Conservation (phyloP, 2,113 vertebrate genomes). For the Calypte anna region DNA sequence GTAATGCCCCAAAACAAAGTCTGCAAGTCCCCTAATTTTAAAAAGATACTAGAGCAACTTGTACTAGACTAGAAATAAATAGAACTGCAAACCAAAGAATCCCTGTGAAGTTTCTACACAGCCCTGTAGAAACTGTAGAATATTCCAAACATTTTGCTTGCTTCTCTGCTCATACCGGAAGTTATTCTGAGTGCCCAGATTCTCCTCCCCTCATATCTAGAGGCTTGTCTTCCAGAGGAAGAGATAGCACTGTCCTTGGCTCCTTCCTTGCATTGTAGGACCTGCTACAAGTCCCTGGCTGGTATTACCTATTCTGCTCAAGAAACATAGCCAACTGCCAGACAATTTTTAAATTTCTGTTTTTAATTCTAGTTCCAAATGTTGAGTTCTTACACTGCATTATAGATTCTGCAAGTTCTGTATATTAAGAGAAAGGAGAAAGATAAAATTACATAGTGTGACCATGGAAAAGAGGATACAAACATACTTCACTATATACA, state of each 20-base stretch:
- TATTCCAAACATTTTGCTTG: not conserved
- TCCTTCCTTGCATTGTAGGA: not conserved
- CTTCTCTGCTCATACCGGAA: not conserved
- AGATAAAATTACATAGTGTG: not conserved
- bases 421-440: not conserved
- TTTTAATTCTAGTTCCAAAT: not conserved
- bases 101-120: not conserved
- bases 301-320: not conserved
- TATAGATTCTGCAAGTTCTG: not conserved
- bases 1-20: not conserved
- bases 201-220: not conserved
- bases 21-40: not conserved
- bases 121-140: not conserved
- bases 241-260: not conserved
- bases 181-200: not conserved
- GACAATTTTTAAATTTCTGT: not conserved
- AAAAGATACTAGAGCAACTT: not conserved
- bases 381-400: not conserved
- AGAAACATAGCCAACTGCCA: not conserved
- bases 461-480: not conserved
- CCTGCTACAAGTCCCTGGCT: not conserved
- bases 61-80: not conserved
- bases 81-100: not conserved
- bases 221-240: not conserved
- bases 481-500: not conserved